Evolutionary conservation across 2,113 vertebrate genomes (phyloP).

Genomic region (Brachypodius melanocephalos): DNA sequence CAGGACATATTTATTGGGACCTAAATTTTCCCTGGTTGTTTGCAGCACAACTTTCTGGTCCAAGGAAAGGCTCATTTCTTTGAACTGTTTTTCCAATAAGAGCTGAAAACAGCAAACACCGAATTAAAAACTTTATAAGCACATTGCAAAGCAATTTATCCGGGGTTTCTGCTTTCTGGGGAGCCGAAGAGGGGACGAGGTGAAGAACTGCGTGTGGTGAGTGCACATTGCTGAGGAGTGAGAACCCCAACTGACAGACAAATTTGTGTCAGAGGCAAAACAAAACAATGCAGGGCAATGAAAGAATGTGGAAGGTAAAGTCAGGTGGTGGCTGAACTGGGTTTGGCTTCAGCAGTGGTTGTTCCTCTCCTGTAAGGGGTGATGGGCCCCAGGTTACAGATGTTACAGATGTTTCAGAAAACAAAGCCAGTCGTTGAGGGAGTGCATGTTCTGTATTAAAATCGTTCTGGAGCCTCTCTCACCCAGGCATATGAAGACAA

Average conservation of each 20-base stretch:
- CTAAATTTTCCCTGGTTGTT: constrained; percentile 14
- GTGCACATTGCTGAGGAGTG: rapidly evolving
- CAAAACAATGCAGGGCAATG: not conserved
- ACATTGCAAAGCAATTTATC: not conserved
- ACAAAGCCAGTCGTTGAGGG: not conserved
- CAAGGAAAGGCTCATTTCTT: constrained; percentile 16
- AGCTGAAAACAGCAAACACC: not conserved
- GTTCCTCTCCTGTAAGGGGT: not conserved
- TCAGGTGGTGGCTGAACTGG: not conserved
- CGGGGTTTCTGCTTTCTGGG: not conserved
- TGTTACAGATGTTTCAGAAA: constrained; percentile 41
- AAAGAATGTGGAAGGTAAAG: not conserved
- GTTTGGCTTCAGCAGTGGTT: not conserved
- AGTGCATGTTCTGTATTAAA: not conserved
- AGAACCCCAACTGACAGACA: rapidly evolving
- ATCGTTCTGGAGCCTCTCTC: not conserved
- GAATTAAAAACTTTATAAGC: not conserved
- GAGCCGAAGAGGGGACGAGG: not conserved
- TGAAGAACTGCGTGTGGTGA: not conserved
- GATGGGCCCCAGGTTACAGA: not conserved
- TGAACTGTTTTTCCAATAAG: constrained; percentile 16
- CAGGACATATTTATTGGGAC: constrained; percentile 39
- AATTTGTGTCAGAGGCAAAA: not conserved
- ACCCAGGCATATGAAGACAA: not conserved
- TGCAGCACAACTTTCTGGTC: constrained; percentile 6